Conservation (phyloP, 23 tunicate species). For the Oikopleura vanhoeffeni region DNA sequence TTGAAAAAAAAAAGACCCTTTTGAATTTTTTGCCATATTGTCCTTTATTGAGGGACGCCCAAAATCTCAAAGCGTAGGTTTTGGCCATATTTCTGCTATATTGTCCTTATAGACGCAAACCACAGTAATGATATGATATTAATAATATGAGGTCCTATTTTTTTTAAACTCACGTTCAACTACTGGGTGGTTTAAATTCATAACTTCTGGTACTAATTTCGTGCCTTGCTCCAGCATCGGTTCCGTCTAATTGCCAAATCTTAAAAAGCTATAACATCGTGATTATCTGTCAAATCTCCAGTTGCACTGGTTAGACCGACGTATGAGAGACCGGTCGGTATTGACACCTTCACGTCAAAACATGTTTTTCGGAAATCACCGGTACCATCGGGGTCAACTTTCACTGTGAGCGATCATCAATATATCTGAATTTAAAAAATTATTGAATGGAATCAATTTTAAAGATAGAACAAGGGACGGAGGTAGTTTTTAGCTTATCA, state of each 20-base stretch:
- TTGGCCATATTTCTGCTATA: too few relatives aligned
- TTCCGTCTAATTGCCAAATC: not conserved
- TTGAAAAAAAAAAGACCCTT: too few relatives aligned
- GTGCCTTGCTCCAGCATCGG: slow-evolving; percentile 8
- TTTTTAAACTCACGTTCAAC: too few relatives aligned
- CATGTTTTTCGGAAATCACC: slow-evolving; percentile 4
- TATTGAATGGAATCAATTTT: too few relatives aligned
- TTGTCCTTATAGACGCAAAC: too few relatives aligned
- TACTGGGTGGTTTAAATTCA: not conserved
- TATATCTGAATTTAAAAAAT: not conserved
- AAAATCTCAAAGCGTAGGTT: too few relatives aligned
- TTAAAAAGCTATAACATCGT: slow-evolving; percentile 9
- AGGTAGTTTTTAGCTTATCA: too few relatives aligned
- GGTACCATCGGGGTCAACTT: not conserved
- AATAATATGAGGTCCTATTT: too few relatives aligned
- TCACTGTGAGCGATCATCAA: not conserved
- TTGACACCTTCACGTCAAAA: not conserved
- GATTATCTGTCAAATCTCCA: slow-evolving; percentile 1
- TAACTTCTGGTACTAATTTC: not conserved
- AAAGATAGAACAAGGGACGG: too few relatives aligned
- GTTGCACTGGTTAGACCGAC: slow-evolving; percentile 11
- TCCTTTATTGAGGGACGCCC: too few relatives aligned
- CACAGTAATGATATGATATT: too few relatives aligned
- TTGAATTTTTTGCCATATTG: too few relatives aligned
- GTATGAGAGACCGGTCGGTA: slow-evolving; percentile 12